Evolutionary conservation across 1,140 invertebrate species (phyloP).

Genomic region (Heliconius eleuchia): DNA sequence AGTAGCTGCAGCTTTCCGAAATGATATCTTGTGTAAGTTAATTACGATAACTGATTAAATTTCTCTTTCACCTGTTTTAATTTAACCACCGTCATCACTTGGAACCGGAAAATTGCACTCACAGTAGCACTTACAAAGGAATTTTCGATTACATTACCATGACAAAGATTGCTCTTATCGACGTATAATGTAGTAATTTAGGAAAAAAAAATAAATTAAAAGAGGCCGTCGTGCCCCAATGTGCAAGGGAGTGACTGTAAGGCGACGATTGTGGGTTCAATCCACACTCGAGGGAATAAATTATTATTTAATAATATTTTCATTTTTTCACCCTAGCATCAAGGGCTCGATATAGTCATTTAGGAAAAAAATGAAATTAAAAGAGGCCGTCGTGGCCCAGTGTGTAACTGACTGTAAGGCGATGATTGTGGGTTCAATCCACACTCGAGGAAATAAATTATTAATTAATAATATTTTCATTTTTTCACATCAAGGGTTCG

Average conservation of each 20-base stretch:
- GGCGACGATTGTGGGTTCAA: too few relatives aligned
- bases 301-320: too few relatives aligned
- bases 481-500: too few relatives aligned
- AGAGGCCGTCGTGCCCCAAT: too few relatives aligned
- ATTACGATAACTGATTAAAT: slow-evolving; percentile 48
- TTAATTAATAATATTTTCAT: too few relatives aligned
- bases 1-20: slow-evolving; percentile 54
- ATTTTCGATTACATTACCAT: slow-evolving; percentile 12
- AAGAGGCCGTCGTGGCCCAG: too few relatives aligned
- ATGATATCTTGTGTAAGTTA: slow-evolving; percentile 52
- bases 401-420: too few relatives aligned
- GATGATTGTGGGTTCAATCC: too few relatives aligned
- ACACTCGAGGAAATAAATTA: too few relatives aligned
- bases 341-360: background rate
- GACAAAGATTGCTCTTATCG: slow-evolving; percentile 2
- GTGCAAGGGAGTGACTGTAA: too few relatives aligned
- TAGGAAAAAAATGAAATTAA: background rate
- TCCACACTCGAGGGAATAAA: too few relatives aligned
- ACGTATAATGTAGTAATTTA: background rate
- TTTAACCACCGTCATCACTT: slow-evolving; percentile 31
- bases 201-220: background rate
- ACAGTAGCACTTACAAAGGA: slow-evolving; percentile 17
- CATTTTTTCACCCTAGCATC: too few relatives aligned
- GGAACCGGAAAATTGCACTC: slow-evolving; percentile 25
- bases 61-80: slow-evolving; percentile 48